Evolutionary conservation across 2,797 vertebrate genomes (phyloP), one percentile per base, ranked within the genome.

Genomic region (Phyllotis vaccarum): DNA sequence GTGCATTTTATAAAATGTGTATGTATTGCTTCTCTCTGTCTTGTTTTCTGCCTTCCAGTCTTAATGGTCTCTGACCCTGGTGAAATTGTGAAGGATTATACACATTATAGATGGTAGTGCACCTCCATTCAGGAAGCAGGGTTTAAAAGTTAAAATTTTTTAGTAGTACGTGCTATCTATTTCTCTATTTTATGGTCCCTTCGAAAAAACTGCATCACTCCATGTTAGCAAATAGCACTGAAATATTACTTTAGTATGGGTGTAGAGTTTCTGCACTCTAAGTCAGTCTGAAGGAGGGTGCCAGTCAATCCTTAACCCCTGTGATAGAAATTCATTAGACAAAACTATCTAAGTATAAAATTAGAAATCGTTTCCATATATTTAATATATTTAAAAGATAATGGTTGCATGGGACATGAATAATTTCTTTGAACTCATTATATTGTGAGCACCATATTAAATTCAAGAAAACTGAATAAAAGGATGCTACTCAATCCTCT

Each of bases 151-250:
- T 85, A 95, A 92, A 56, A 46, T 91, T 94, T 94, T 96, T 95
- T 94, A 95, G 95, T 96, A 95, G 95, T 85, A 31, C 17, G 34
- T 31, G 60, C 89, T 94, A 90, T 94, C 96, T 89, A 40, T 83
- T 96, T 96, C 76, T 92, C 43, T 96, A 86, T 60, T 97, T 97
- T 97, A 97, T 98, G 89, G 88, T 92, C 58, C n/a, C 88, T 96
- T 97, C 89, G 89, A 97, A 97, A 96, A 96, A 60, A 64, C 78
- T 62, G 52, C 74, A 60, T 1, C n/a, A 52, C 78, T 96, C 52
- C 79, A 75, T 70, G 90, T 90, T 78, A 94, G 72, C 19, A 94
- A 90, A 72, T 76, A 90, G 79, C 80, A 96, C 89, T 96, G 95
- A 96, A 96, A 95, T 96, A 93, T 90, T 92, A 81, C 81, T 86